These are phyloP conservation scores for Scomber colias DNA, from an alignment of 2,113 vertebrate genomes.

Conservation along the genomic window DNA sequence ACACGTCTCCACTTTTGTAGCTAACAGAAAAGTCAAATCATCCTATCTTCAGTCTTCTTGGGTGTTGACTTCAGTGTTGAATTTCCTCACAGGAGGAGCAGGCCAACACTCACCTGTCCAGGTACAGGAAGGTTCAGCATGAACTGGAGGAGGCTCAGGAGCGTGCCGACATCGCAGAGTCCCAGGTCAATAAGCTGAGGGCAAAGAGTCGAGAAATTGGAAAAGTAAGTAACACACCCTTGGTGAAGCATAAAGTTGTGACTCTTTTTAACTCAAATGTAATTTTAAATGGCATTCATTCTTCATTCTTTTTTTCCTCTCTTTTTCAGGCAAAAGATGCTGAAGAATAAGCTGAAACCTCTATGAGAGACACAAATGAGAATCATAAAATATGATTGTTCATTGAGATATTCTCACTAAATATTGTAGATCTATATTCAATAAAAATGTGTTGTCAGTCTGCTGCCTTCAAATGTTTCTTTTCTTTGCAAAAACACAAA, in stretches of 20 bases:
- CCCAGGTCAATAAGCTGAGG: constrained; percentile 89
- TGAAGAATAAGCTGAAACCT: constrained; percentile 70
- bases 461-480: constrained; percentile 11
- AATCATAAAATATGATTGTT: constrained; percentile 81
- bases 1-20: not conserved
- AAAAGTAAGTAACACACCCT: constrained; percentile 65
- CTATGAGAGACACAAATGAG: constrained; percentile 44
- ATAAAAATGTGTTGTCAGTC: constrained; percentile 36
- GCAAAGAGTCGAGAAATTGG: constrained; percentile 79
- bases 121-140: constrained; percentile 87
- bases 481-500: constrained; percentile 15
- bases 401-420: constrained; percentile 42
- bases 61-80: constrained; percentile 16
- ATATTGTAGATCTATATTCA: constrained; percentile 42
- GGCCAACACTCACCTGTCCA: constrained; percentile 79
- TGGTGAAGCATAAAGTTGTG: not conserved
- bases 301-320: constrained; percentile 21
- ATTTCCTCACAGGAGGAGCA: constrained; percentile 78
- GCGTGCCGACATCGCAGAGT: constrained; percentile 87
- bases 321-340: constrained; percentile 75
- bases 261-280: not conserved
- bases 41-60: not conserved
- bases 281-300: not conserved
- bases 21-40: not conserved
- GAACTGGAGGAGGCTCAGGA: constrained; percentile 90